Percentiles rank a stretch among this genome's conserved stretches.
These are phyloP conservation scores for Uropsilus gracilis DNA, from an alignment of 2,113 vertebrate genomes.

Conservation along the genomic window DNA sequence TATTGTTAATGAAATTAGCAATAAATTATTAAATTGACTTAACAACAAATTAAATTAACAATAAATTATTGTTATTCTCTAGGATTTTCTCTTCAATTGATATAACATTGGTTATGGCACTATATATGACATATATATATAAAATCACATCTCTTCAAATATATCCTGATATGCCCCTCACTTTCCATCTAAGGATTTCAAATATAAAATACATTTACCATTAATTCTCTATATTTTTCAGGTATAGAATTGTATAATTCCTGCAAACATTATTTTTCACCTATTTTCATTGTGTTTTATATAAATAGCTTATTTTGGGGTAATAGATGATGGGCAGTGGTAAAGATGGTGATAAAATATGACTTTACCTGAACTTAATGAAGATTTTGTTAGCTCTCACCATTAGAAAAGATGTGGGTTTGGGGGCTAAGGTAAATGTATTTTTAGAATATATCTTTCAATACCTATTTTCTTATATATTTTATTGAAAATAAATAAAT, in stretches of 20 bases:
- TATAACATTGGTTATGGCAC: no score
- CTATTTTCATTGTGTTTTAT: not conserved
- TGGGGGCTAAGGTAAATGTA: not conserved
- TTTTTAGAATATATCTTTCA: not conserved
- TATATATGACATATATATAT: no score
- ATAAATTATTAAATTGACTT: no score
- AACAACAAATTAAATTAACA: no score
- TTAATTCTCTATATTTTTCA: constrained; percentile 1
- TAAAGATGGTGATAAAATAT: not conserved
- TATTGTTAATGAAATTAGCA: no score
- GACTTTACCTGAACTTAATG: not conserved
- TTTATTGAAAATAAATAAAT: not conserved
- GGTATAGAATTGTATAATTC: not conserved
- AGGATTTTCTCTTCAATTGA: no score
- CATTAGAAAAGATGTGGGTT: not conserved
- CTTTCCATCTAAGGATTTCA: no score
- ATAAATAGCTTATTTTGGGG: not conserved
- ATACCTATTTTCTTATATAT: not conserved
- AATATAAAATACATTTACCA: not conserved
- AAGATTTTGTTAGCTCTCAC: not conserved
- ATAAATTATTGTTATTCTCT: not conserved
- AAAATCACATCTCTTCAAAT: no score
- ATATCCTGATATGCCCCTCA: no score
- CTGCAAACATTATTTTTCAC: not conserved
- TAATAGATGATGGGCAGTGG: no score